These are phyloP conservation scores for Muricea muricata DNA, from an alignment of 92 coral and sea anemone species.

Conservation along the genomic window DNA sequence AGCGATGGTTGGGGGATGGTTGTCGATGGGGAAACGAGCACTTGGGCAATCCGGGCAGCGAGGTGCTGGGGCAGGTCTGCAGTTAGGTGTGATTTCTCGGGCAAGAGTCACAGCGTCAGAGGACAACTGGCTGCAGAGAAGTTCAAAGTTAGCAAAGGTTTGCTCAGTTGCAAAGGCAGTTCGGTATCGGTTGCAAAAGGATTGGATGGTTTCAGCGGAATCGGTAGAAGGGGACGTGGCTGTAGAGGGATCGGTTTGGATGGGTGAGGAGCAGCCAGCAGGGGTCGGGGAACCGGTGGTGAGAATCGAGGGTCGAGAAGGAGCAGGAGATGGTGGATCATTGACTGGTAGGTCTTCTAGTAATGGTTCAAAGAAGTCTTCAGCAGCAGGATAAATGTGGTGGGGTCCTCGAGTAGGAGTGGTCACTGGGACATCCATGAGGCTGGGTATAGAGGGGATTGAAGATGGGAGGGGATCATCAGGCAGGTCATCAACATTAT, in stretches of 20 bases:
- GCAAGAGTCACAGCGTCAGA: background rate
- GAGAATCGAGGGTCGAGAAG: background rate
- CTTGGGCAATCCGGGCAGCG: slow-evolving; percentile 1
- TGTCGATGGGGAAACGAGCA: background rate
- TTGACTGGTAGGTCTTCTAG: background rate
- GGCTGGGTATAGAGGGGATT: background rate
- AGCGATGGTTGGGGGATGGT: background rate
- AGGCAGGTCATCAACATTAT: too few species aligned
- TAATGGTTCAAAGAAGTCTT: background rate
- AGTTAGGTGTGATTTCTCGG: background rate
- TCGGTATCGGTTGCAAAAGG: background rate
- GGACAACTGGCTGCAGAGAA: background rate
- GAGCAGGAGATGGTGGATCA: background rate
- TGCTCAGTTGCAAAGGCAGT: background rate
- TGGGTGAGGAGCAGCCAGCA: background rate
- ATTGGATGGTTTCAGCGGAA: background rate
- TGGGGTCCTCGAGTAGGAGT: background rate
- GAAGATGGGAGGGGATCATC: background rate
- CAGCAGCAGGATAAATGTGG: background rate
- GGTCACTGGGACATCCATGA: background rate
- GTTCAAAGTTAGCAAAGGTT: background rate
- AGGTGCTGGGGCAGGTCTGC: background rate
- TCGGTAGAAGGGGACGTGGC: background rate
- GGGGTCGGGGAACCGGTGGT: background rate
- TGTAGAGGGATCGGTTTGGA: background rate